These are phyloP conservation scores for Drosophila quinaria DNA, from an alignment of 2,888 invertebrate species.

Conservation along the genomic window DNA sequence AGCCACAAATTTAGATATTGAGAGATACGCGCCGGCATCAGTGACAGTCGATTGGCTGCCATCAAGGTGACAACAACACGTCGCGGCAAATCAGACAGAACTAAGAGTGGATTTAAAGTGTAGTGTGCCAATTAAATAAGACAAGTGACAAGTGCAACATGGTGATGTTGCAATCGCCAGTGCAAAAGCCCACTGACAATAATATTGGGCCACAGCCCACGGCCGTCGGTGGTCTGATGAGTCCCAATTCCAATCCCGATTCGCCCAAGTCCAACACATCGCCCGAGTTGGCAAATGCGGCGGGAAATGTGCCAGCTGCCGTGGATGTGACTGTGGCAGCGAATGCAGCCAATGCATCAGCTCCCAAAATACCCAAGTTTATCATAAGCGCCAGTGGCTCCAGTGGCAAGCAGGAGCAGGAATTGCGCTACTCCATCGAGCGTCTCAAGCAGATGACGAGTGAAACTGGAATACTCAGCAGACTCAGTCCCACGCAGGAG, in stretches of 20 bases:
- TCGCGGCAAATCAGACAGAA: constrained; percentile 39
- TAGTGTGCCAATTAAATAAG: constrained; percentile 20
- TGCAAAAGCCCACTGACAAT: constrained; percentile 73
- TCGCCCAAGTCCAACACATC: constrained; percentile 85
- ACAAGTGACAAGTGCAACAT: constrained; percentile 60
- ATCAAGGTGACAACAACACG: constrained; percentile 81
- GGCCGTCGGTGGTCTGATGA: constrained; percentile 82
- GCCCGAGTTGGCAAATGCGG: constrained; percentile 67
- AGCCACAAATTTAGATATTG: constrained; percentile 55
- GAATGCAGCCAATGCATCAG: constrained; percentile 12
- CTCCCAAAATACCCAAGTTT: constrained; percentile 80
- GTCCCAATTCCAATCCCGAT: constrained; percentile 85
- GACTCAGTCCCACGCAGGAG: constrained; percentile 82
- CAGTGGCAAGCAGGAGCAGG: constrained; percentile 72
- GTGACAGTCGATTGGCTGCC: constrained; percentile 84
- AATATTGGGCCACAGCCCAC: constrained; percentile 63
- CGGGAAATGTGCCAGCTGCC: constrained; percentile 22
- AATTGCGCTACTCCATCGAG: constrained; percentile 83
- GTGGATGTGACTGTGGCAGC: constrained; percentile 24
- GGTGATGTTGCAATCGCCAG: constrained; percentile 86
- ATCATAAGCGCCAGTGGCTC: constrained; percentile 76
- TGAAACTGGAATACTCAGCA: constrained; percentile 81
- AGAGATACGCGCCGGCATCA: constrained; percentile 66
- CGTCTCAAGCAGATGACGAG: constrained; percentile 84
- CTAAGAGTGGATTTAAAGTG: constrained; percentile 4